Conservation (phyloP, 2,797 vertebrate species). For the Uromys caudimaculatus region DNA sequence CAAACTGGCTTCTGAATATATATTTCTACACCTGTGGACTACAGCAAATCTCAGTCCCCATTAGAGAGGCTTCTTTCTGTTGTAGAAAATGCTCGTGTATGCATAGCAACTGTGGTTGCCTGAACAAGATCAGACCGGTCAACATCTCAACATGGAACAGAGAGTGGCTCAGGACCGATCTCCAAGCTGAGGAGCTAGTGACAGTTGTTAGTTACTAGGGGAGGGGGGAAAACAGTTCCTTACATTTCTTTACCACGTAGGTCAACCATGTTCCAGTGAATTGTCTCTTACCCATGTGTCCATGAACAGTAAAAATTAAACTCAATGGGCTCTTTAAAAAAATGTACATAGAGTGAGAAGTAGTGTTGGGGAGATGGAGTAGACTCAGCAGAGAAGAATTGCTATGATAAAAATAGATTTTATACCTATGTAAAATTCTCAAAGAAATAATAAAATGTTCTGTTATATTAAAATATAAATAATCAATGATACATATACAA, state of each 20-base stretch:
- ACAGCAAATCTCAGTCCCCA: not conserved
- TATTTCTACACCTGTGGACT: no score
- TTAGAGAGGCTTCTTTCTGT: not conserved
- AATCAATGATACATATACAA: not conserved
- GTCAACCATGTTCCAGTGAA: not conserved
- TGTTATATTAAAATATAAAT: not conserved
- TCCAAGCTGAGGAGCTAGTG: not conserved
- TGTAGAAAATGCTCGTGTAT: not conserved
- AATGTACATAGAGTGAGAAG: not conserved
- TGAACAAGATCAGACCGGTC: not conserved
- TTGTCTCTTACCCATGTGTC: not conserved
- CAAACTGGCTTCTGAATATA: not conserved
- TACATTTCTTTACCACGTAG: not conserved
- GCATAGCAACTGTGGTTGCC: not conserved
- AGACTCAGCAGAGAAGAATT: not conserved
- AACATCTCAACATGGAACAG: not conserved
- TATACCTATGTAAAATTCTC: not conserved
- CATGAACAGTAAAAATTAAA: not conserved
- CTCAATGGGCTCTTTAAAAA: not conserved
- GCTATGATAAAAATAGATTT: not conserved
- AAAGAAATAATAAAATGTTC: not conserved
- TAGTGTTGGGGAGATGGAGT: not conserved
- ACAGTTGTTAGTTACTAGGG: not conserved
- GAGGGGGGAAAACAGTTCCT: not conserved
- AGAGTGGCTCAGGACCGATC: not conserved